Evolutionary conservation across 92 coral and sea anemone species (phyloP).

Genomic region (Epizoanthus ramosus): DNA sequence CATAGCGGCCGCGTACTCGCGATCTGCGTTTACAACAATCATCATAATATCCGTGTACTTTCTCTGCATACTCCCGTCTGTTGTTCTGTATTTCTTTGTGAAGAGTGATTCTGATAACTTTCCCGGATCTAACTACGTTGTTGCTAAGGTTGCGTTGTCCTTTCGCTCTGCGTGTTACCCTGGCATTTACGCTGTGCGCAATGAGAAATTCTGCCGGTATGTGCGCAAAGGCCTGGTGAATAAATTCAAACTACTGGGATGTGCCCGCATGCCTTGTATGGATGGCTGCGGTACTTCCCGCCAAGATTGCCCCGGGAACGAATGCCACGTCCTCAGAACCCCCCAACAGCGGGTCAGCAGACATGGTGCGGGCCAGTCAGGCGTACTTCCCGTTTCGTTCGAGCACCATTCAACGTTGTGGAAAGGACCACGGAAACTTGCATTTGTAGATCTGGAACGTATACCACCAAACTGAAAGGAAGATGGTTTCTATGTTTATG

Average conservation of each 20-base stretch:
- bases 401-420: constrained; percentile 11
- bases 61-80: constrained; percentile 70
- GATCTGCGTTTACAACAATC: constrained; percentile 74
- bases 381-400: neutral
- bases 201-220: constrained; percentile 63
- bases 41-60: constrained; percentile 72
- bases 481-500: neutral
- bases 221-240: constrained; percentile 49
- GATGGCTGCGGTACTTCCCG: neutral
- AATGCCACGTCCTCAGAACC: constrained; percentile 5
- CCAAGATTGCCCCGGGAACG: constrained; percentile 8
- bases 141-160: constrained; percentile 59
- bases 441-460: constrained; percentile 26
- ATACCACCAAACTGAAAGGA: constrained; percentile 24
- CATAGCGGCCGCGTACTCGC: constrained; percentile 69
- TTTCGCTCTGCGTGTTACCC: constrained; percentile 80
- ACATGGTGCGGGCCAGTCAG: neutral
- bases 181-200: constrained; percentile 68
- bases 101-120: constrained; percentile 41
- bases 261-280: constrained; percentile 17
- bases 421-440: constrained; percentile 19
- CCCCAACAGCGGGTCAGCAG: neutral
- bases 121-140: constrained; percentile 43
- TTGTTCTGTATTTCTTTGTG: constrained; percentile 56
- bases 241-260: constrained; percentile 22